Evolutionary conservation across 1,140 invertebrate species (phyloP), one percentile per base, ranked within the genome.

Genomic region (Drosophila sucinea): DNA sequence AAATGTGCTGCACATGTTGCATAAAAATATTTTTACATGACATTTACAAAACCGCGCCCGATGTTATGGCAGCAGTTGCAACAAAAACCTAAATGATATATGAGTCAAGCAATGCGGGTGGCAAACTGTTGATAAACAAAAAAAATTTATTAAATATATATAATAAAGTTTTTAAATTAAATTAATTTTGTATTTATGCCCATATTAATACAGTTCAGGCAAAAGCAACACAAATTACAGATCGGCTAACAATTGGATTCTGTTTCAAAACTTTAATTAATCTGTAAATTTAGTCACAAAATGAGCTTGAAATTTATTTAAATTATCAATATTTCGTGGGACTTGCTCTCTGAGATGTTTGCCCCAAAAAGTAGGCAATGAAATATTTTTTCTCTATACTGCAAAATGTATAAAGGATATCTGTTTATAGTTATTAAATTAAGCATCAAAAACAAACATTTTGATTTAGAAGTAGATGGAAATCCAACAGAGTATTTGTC

Each of bases 21-120:
- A 56, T 66, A 6, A 33, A 67, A 58, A 64, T 64, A 62, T 41
- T 51, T 51, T 51, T 51, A 51, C 44, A 51, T 51, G 44, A 27
- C 44, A 51, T 51, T 51, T 51, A 51, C 44, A 51, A 51, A 51
- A 51, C 44, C 44, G 23, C 23, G 6, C 7, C 44, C 23, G 1
- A 27, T 51, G 44, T 51, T 51, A 51, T 51, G 40, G 11, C 40
- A 41, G 7, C 1, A 41, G 40, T 3, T 27, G 10, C 44, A 51
- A 51, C 44, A 51, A 51, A 51, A 51, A 51, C 8, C 7, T 51
- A 51, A 51, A 51, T 51, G 44, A 51, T 27, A 51, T 51, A 51
- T 51, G 44, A 51, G 23, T 6, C 25, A 51, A 3, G 23, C 23
- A 8, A 27, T 51, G 44, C 44, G 44, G 44, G 17, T 51, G 44